Evolutionary conservation across 2,888 invertebrate species (phyloP).

Genomic region (Arctia plantaginis): DNA sequence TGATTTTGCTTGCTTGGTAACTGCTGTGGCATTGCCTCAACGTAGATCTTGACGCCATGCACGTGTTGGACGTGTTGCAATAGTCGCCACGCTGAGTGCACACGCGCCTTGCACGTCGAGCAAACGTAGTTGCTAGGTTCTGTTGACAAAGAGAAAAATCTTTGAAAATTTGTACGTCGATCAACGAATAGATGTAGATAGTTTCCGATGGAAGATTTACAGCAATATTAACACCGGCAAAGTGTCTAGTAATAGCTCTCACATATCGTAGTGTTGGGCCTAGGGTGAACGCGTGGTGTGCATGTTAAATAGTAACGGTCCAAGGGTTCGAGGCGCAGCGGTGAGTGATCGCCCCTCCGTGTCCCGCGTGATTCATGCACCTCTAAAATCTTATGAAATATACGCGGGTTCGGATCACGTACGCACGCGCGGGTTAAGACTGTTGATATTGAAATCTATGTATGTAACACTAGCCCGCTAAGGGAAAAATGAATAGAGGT

Average conservation of each 20-base stretch:
- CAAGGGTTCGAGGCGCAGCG: conserved; percentile 77
- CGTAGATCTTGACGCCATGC: conserved; percentile 97
- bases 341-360: conserved; percentile 85
- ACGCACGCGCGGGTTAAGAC: conserved; percentile 82
- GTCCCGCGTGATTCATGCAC: conserved; percentile 86
- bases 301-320: conserved; percentile 82
- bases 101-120: conserved; percentile 96
- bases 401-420: conserved; percentile 83
- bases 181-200: conserved; percentile 58
- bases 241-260: conserved; percentile 87
- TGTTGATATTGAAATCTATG: conserved; percentile 86
- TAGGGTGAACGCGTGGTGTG: conserved; percentile 79
- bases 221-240: conserved; percentile 85
- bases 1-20: conserved; percentile 83
- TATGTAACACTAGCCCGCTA: conserved; percentile 77
- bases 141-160: conserved; percentile 81
- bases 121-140: conserved; percentile 98
- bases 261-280: conserved; percentile 85
- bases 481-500: conserved; percentile 60
- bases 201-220: conserved; percentile 79
- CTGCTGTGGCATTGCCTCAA: conserved; percentile 87
- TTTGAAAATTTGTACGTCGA: conserved; percentile 54
- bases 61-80: conserved; percentile 97
- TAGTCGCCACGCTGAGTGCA: conserved; percentile 97
- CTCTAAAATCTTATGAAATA: conserved; percentile 87